These are phyloP conservation scores for Hyalella azteca DNA, from an alignment of 2,888 invertebrate species.

Conservation along the genomic window DNA sequence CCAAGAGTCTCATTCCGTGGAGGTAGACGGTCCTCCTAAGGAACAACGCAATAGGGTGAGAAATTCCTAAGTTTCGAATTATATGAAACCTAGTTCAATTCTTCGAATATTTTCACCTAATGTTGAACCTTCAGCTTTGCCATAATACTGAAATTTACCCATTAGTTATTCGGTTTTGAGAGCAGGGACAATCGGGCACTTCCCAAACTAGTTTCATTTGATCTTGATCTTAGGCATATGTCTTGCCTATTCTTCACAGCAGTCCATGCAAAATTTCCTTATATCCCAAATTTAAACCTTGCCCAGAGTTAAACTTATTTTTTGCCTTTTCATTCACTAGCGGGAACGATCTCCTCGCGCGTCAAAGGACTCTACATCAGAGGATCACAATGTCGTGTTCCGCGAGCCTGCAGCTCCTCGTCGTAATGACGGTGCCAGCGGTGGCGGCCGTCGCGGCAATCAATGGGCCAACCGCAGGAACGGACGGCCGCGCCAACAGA, in stretches of 20 bases:
- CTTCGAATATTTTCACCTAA: too few relatives aligned
- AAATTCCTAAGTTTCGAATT: too few relatives aligned
- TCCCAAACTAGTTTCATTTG: too few relatives aligned
- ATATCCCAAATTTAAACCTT: too few relatives aligned
- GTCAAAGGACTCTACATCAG: background rate
- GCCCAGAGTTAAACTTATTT: background rate
- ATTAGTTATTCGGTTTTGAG: too few relatives aligned
- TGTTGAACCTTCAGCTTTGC: too few relatives aligned
- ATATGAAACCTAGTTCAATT: too few relatives aligned
- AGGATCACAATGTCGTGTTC: background rate
- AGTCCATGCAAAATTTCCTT: too few relatives aligned
- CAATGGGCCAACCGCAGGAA: background rate
- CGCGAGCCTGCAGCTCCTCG: background rate
- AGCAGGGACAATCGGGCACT: too few relatives aligned
- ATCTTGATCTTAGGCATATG: too few relatives aligned
- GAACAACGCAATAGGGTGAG: conserved; percentile 3
- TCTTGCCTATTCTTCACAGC: too few relatives aligned
- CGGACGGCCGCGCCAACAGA: background rate
- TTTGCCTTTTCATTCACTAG: background rate
- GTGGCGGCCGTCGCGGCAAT: background rate
- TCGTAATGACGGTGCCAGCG: background rate
- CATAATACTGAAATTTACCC: too few relatives aligned
- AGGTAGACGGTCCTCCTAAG: background rate
- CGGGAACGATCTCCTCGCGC: background rate
- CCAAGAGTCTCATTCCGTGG: background rate